Evolutionary conservation across 1,140 invertebrate species (phyloP).

Genomic region (Achatina immaculata): DNA sequence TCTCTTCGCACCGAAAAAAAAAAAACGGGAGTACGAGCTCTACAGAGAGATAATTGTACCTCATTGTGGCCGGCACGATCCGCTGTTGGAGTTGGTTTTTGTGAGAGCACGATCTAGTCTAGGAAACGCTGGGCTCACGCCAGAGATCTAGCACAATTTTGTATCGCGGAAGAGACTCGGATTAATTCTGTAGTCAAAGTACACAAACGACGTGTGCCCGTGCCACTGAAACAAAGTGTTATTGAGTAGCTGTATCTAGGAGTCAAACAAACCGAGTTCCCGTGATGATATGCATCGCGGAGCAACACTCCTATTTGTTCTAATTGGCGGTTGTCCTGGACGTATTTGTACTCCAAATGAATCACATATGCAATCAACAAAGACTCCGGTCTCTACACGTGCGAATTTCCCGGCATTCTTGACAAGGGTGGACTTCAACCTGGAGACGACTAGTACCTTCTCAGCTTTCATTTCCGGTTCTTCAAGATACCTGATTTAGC

Average conservation of each 20-base stretch:
- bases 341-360: background rate
- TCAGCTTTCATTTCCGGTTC: slow-evolving; percentile 31
- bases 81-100: background rate
- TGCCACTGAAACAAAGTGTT: slow-evolving; percentile 2
- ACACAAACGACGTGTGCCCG: background rate
- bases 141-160: slow-evolving; percentile 3
- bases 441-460: background rate
- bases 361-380: slow-evolving; percentile 30
- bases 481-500: slow-evolving; percentile 16
- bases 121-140: background rate
- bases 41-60: background rate
- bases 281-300: background rate
- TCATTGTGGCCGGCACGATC: background rate
- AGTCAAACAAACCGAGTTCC: background rate
- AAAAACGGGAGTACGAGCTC: no score
- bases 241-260: slow-evolving; percentile 13
- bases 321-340: background rate
- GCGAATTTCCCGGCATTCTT: background rate
- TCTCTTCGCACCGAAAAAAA: no score
- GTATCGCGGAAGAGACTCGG: background rate
- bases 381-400: background rate
- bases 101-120: background rate
- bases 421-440: background rate
- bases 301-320: slow-evolving; percentile 1
- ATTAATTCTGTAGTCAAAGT: background rate